Evolutionary conservation across 2,797 vertebrate genomes (phyloP).

Genomic region (Dermochelys coriacea): DNA sequence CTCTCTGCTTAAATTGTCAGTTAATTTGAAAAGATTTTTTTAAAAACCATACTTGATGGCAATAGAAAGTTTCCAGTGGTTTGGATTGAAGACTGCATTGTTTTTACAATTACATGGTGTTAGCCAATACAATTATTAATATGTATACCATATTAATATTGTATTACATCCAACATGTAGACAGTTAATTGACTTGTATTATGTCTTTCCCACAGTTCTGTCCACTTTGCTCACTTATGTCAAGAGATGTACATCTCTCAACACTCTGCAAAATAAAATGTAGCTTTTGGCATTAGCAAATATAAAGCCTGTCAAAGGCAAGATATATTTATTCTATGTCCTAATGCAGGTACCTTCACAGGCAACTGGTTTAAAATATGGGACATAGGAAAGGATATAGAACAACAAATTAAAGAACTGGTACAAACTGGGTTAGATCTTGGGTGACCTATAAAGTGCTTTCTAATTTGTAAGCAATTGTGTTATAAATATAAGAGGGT

Average conservation of each 20-base stretch:
- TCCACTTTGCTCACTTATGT: not conserved
- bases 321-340: not conserved
- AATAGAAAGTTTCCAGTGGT: not conserved
- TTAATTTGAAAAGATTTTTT: not conserved
- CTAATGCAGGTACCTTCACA: not conserved
- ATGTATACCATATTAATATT: not conserved
- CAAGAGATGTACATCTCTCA: not conserved
- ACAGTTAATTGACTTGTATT: not conserved
- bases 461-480: not conserved
- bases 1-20: not conserved
- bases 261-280: not conserved
- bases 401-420: not conserved
- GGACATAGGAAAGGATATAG: not conserved
- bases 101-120: not conserved
- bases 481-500: not conserved
- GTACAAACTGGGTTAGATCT: not conserved
- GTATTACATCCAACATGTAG: not conserved
- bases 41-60: not conserved
- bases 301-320: not conserved
- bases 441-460: not conserved
- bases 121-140: not conserved
- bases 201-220: not conserved
- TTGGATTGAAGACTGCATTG: not conserved
- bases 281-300: not conserved
- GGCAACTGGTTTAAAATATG: not conserved